Evolutionary conservation across 2,888 invertebrate genomes (phyloP), one percentile per base, ranked within the genome.

Genomic region (Leptopilina myrica): DNA sequence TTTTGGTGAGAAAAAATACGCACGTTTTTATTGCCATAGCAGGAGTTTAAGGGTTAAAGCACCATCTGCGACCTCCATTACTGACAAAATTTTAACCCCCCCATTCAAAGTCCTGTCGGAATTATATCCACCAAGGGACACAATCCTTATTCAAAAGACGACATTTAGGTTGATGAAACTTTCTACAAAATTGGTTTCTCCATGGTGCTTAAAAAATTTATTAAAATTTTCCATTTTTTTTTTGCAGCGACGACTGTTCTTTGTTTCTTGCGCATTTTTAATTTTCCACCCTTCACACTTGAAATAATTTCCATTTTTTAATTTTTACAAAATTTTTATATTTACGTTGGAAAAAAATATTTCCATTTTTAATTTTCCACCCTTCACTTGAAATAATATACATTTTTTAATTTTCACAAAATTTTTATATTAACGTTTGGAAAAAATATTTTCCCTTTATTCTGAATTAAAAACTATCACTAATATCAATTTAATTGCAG

Each of bases 41-140:
- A 73, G 69, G n/a, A 73, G 69, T 73, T 73, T 73, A 73, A 73
- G 69, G 69, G 69, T 53, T 73, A 11, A 56, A 73, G 69, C 69
- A 56, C 69, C 69, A 73, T 73, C 69, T 73, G 69, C 69, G 69
- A 73, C 69, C 56, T 56, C 33, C 69, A 73, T 73, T 73, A 73
- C 69, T 73, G 33, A 73, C 69, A n/a, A 56, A 56, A 73, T 56
- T 73, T 53, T 33, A 73, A 26, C 69, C 69, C 53, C 69, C 69
- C 69, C n/a, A 73, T 73, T 73, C 56, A 73, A 56, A 73, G 56
- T 73, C 33, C 56, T 73, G 26, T 56, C 33, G 69, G 49, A 73
- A 73, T 73, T 14, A 56, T 53, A 73, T 53, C 53, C 26, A 73
- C 69, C n/a, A 33, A 73, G 69, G 56, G 69, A 73, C 56, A 53